These are phyloP conservation scores for Drosophila koepferae DNA, from an alignment of 2,888 invertebrate genomes.

Conservation along the genomic window DNA sequence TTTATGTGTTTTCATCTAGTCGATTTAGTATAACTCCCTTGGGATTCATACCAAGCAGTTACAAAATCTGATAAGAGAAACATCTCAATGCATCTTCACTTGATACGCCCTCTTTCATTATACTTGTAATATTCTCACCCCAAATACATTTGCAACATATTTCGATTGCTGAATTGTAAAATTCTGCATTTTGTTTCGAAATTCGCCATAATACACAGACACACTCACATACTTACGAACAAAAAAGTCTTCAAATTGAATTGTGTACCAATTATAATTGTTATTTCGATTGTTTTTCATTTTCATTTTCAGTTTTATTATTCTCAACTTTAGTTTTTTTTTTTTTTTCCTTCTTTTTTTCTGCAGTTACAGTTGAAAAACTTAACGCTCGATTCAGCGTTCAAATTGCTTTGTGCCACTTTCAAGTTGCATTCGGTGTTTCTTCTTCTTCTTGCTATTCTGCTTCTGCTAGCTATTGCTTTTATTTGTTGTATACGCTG, in stretches of 20 bases:
- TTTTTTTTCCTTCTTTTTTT: conserved; percentile 25
- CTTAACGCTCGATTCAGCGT: conserved; percentile 80
- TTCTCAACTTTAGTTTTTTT: conserved; percentile 40
- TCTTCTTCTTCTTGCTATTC: conserved; percentile 16
- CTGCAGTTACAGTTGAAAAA: conserved; percentile 74
- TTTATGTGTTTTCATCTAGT: neutral
- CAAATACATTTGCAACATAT: neutral
- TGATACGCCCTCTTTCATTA: neutral
- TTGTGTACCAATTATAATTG: conserved; percentile 52
- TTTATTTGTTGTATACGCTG: conserved; percentile 23
- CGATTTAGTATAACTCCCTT: neutral
- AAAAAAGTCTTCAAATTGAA: conserved; percentile 15
- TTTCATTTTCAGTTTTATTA: conserved; percentile 30
- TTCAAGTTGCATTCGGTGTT: conserved; percentile 63
- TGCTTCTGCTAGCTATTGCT: conserved; percentile 32
- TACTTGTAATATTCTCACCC: neutral
- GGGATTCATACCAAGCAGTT: too few relatives aligned
- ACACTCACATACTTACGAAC: neutral
- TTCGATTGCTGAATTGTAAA: conserved; percentile 9
- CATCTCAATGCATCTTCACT: neutral
- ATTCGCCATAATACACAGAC: neutral
- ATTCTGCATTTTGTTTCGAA: conserved; percentile 23
- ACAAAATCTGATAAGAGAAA: neutral
- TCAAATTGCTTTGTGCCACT: conserved; percentile 80
- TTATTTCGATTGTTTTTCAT: conserved; percentile 30